Conservation (phyloP, 2,797 vertebrate species). For the Crenichthys baileyi region DNA sequence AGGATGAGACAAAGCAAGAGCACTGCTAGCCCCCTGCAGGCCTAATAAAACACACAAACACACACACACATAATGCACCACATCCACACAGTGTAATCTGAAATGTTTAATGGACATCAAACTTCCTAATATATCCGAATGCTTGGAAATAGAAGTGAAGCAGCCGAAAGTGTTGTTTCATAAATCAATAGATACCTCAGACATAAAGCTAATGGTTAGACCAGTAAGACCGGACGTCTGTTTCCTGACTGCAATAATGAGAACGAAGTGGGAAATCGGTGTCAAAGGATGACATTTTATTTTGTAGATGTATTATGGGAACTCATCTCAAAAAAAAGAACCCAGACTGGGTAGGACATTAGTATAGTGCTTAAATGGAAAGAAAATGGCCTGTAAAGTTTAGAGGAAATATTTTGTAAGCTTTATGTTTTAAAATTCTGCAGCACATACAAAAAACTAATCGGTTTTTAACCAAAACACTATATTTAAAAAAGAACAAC, state of each 20-base stretch:
- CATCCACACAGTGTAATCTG: slow-evolving; percentile 4
- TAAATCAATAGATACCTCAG: slow-evolving; percentile 31
- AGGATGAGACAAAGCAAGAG: slow-evolving; percentile 73
- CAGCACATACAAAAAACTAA: not conserved
- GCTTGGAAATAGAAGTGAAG: not conserved
- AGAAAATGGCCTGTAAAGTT: slow-evolving; percentile 3
- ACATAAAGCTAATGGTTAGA: slow-evolving; percentile 21
- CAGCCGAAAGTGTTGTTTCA: not conserved
- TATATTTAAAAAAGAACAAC: not conserved
- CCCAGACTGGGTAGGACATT: not conserved
- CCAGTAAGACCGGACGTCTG: slow-evolving; percentile 8
- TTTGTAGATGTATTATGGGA: slow-evolving; percentile 45
- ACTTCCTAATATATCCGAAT: not conserved
- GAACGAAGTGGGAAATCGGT: slow-evolving; percentile 20
- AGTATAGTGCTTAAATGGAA: not conserved
- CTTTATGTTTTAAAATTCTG: not conserved
- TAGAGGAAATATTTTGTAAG: not conserved
- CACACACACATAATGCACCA: slow-evolving; percentile 22
- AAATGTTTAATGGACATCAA: not conserved
- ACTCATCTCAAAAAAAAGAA: slow-evolving; percentile 27
- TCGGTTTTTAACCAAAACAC: not conserved
- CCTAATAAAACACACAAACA: slow-evolving; percentile 52
- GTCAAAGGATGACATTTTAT: slow-evolving; percentile 14
- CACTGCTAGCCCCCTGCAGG: slow-evolving; percentile 44
- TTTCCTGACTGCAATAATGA: slow-evolving; percentile 42